A percentile compares a stretch with the other conserved stretches of the same genome.
phyloP scores from a whole-genome alignment of 37 sponge, comb jelly and placozoan genomes.

The Beroe ovata region DNA sequence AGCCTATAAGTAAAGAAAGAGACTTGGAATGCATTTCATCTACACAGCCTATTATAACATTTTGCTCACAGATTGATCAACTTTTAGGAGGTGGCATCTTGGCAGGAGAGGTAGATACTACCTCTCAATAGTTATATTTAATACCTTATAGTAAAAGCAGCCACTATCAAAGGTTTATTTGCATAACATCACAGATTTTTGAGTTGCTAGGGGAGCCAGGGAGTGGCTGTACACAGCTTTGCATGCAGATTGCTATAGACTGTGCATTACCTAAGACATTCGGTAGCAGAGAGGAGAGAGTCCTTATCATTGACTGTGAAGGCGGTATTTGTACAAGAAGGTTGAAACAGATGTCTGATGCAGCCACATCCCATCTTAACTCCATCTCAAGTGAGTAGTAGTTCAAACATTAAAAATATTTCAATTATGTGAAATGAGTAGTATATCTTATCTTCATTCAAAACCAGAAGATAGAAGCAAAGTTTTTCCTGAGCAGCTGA shows the following conservation, averaged over 20 bases:
- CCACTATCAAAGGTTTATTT: too few species aligned
- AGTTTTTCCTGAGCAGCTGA: background rate
- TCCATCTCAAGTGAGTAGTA: background rate
- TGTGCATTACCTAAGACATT: constrained; percentile 10
- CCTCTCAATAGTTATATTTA: too few species aligned
- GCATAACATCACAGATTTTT: background rate
- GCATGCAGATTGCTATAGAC: constrained; percentile 25
- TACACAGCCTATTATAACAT: background rate
- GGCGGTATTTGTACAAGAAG: background rate
- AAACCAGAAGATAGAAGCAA: too few species aligned
- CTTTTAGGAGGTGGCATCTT: background rate
- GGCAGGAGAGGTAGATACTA: background rate
- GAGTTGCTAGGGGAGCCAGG: constrained; percentile 48
- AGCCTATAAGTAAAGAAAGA: too few species aligned
- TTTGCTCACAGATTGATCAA: background rate
- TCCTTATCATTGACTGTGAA: constrained; percentile 2
- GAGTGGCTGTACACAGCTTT: constrained; percentile 46
- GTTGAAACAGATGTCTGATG: background rate
- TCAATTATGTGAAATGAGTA: too few species aligned
- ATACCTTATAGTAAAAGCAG: too few species aligned
- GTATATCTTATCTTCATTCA: too few species aligned
- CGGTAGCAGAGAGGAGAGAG: background rate
- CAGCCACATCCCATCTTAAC: constrained; percentile 4
- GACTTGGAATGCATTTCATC: too few species aligned
- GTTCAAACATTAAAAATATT: too few species aligned